Evolutionary conservation across 1,140 invertebrate species (phyloP), one percentile per base, ranked within the genome.

Genomic region (Aphelenchoides fujianensis): DNA sequence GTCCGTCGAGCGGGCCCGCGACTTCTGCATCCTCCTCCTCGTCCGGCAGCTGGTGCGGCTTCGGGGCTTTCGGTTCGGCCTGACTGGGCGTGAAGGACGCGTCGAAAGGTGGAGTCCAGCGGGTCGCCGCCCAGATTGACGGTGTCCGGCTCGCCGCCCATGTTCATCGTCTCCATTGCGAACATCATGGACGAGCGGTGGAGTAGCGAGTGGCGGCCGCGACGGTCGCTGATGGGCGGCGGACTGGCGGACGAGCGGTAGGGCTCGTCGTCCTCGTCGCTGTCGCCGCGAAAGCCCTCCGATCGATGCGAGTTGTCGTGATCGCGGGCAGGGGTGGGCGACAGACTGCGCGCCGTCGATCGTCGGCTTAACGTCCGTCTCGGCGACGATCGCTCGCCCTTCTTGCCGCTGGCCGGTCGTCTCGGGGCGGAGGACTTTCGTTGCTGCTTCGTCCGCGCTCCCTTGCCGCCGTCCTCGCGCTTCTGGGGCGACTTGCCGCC

Each of bases 91-190:
- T 31, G 27, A 61, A 61, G n/a, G n/a, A 31, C 31, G n/a, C n/a
- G n/a, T 61, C 1, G 31, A 19, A 19, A 30, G 2, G 31, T 31
- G n/a, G n/a, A 55, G 23, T 75, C 75, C 28, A 70, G 66, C 2
- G 74, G 74, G 19, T 75, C 74, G 28, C 69, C 68, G 12, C 74
- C 74, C 74, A 75, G 70, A 71, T 75, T 75, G n/a, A 75, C 59
- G 12, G 68, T 75, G 16, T 75, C 74, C 27, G 74, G 75, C 35
- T 78, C 74, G 52, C 75, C 75, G 23, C 74, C 74, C 74, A 75
- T 77, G 63, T 75, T 75, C 19, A 75, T 76, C 37, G 61, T 27
- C 9, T 75, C 74, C 30, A 31, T 19, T 5, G 68, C 52, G 16
- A 23, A 19, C 23, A 68, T 68, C 5, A 70, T 66, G 30, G 52